phyloP scores from a whole-genome alignment of 2,113 vertebrate species.

The Hydrolagus affinis region DNA sequence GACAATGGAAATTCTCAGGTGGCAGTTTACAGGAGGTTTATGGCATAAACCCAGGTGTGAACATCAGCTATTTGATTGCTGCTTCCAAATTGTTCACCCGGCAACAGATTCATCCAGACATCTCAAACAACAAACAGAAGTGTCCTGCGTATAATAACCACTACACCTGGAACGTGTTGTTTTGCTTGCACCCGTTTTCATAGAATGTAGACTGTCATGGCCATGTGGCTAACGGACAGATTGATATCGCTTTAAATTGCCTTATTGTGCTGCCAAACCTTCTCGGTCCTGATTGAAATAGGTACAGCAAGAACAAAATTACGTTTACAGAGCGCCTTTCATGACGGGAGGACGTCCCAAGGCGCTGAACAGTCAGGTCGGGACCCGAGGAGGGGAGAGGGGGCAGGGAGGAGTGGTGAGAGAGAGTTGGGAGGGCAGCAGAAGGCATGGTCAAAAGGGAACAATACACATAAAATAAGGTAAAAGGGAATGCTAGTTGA shows the following conservation, averaged over 20 bases:
- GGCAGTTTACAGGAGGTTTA: too few species aligned
- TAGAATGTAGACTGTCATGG: neutral
- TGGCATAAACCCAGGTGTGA: neutral
- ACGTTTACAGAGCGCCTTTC: too few species aligned
- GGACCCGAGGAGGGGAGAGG: too few species aligned
- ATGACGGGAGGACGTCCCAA: too few species aligned
- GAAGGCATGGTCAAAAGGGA: too few species aligned
- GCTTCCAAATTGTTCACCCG: neutral
- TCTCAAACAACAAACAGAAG: neutral
- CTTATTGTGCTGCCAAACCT: neutral
- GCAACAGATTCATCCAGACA: neutral
- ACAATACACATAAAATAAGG: too few species aligned
- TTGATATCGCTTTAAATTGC: neutral
- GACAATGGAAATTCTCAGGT: too few species aligned
- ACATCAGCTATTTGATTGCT: neutral
- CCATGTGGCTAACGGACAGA: neutral
- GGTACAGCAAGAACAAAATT: too few species aligned
- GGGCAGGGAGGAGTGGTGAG: too few species aligned
- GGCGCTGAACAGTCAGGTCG: too few species aligned
- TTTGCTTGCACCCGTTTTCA: neutral
- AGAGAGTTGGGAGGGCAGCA: too few species aligned
- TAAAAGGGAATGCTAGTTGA: constrained; percentile 1
- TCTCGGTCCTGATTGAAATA: neutral
- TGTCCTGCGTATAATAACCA: neutral
- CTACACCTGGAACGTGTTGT: neutral